Evolutionary conservation across 1,140 invertebrate species (phyloP).

Genomic region (Bemisia tabaci): DNA sequence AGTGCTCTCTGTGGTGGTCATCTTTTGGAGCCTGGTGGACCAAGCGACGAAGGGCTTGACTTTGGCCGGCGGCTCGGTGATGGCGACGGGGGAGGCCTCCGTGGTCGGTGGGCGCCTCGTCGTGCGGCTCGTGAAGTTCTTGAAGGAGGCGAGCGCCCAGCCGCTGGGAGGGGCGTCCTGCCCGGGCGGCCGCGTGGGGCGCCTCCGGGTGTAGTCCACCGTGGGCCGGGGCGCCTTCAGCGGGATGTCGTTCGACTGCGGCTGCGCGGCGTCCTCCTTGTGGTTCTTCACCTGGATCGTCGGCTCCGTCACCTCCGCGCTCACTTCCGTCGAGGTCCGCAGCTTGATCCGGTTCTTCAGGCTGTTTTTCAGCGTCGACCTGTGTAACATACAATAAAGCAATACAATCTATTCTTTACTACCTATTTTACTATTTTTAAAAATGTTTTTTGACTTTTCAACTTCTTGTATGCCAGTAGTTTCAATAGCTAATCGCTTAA

Average conservation of each 20-base stretch:
- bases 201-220: not conserved
- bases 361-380: no score
- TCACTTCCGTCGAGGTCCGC: no score
- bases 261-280: not conserved
- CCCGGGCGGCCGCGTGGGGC: no score
- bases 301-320: no score
- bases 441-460: no score
- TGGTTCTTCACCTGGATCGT: not conserved
- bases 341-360: no score
- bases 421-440: no score
- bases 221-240: not conserved
- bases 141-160: not conserved
- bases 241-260: not conserved
- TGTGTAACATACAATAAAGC: no score
- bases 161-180: not conserved
- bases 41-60: constrained; percentile 19
- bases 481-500: no score
- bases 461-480: no score
- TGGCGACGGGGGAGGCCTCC: not conserved
- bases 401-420: no score
- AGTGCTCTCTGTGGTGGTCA: constrained; percentile 9
- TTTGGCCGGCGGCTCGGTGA: constrained; percentile 6
- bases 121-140: not conserved
- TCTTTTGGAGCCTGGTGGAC: constrained; percentile 17
- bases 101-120: not conserved